phyloP scores from a whole-genome alignment of 2,888 invertebrate species.

The Notodonta dromedarius region DNA sequence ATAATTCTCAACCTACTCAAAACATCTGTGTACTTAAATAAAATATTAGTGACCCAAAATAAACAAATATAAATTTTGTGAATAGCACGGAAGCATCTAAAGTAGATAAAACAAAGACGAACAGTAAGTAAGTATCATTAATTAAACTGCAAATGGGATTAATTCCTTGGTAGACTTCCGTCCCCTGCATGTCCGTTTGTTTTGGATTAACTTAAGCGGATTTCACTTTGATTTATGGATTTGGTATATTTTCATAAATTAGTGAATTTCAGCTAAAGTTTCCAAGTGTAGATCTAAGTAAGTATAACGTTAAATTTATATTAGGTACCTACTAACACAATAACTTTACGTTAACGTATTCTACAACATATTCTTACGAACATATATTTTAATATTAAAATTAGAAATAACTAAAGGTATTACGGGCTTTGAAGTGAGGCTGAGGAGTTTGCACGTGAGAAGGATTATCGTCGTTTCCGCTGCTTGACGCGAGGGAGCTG shows the following conservation, averaged over 20 bases:
- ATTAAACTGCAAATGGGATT: constrained; percentile 2
- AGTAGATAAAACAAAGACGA: neutral
- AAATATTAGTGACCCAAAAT: neutral
- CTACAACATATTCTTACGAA: constrained; percentile 4
- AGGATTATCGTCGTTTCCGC: constrained; percentile 46
- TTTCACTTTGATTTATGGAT: neutral
- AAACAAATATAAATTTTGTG: neutral
- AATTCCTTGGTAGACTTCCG: constrained; percentile 1
- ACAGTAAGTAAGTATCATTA: constrained; percentile 4
- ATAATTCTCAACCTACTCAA: no score
- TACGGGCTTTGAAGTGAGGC: constrained; percentile 30
- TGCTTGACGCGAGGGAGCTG: constrained; percentile 35
- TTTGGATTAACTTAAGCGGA: constrained; percentile 5
- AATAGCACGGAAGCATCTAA: neutral
- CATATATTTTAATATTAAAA: constrained; percentile 1
- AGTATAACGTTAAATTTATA: no score
- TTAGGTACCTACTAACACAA: neutral
- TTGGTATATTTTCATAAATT: neutral
- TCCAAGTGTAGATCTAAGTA: neutral
- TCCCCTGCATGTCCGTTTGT: constrained; percentile 2
- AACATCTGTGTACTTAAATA: no score
- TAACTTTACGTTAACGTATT: neutral
- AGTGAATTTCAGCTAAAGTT: neutral
- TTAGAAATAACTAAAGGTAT: constrained; percentile 22
- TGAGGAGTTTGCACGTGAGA: constrained; percentile 37